Conservation (phyloP, 2,888 invertebrate genomes). For the Eudemis profundana region DNA sequence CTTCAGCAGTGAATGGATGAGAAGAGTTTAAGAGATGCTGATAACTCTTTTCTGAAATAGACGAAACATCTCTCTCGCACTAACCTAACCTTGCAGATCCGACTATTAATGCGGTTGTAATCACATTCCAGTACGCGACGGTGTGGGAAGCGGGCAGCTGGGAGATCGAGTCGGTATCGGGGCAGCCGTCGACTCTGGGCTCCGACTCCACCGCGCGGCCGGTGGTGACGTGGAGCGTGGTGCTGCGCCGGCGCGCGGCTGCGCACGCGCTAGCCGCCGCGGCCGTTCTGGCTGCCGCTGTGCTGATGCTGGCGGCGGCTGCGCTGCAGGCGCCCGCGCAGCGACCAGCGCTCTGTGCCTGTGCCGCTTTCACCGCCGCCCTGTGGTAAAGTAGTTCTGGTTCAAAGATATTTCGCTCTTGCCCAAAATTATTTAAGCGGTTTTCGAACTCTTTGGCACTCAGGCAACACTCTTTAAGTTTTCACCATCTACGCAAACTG, state of each 20-base stretch:
- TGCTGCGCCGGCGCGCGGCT: constrained; percentile 61
- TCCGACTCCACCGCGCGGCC: constrained; percentile 47
- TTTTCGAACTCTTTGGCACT: too few species aligned
- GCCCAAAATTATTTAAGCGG: too few species aligned
- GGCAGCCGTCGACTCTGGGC: constrained; percentile 49
- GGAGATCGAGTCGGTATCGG: constrained; percentile 61
- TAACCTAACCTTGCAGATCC: too few species aligned
- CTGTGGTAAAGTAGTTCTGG: too few species aligned
- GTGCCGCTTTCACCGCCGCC: constrained; percentile 64
- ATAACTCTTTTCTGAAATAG: too few species aligned
- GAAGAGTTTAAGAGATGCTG: too few species aligned
- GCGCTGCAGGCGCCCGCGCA: constrained; percentile 58
- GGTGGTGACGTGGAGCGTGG: constrained; percentile 58
- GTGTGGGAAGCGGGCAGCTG: constrained; percentile 69
- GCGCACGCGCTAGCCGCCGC: constrained; percentile 59
- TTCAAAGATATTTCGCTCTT: too few species aligned
- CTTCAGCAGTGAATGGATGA: too few species aligned
- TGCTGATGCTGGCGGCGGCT: constrained; percentile 61
- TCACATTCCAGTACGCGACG: constrained; percentile 54
- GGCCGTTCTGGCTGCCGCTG: constrained; percentile 56
- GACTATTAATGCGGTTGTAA: too few species aligned
- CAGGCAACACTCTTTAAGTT: too few species aligned
- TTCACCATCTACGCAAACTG: too few species aligned
- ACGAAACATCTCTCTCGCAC: too few species aligned
- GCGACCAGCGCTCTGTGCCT: constrained; percentile 67